Evolutionary conservation across 2,113 vertebrate genomes (phyloP), one percentile per base, ranked within the genome.

Genomic region (Pandion haliaetus): DNA sequence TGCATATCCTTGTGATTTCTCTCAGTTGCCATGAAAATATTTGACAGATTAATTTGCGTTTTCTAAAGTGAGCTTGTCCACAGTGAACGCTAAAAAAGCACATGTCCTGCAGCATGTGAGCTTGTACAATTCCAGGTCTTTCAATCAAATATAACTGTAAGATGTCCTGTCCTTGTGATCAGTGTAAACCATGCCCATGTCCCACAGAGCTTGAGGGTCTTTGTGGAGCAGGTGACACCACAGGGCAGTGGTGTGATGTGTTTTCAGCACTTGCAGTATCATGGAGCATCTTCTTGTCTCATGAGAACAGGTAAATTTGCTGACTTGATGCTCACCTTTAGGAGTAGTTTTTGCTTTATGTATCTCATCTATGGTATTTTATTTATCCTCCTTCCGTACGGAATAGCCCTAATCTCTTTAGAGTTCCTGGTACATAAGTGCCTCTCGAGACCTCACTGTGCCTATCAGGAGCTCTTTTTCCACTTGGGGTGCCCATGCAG

Each of bases 211-310:
- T 0, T 47, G 47, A 58, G 63, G 50, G 58, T 62, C n/a, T 77
- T 21, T 61, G 59, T 55, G 40, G 29, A 78, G 52, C 25, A 71
- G 55, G 20, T 63, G 58, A 47, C 17, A 45, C 38, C 0, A 0
- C 21, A 47, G 42, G 18, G 6, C 26, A 31, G 21, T 11, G 28
- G 14, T 25, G 55, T 45, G 50, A 42, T 24, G 23, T 32, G 16
- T 76, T 88, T 94, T 71, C 44, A 61, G 62, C 36, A 38, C 59
- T 72, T 81, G 79, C 17, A 85, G 31, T 40, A 40, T 19, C 5
- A 0, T 3, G 13, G 11, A 58, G 2, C 40, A 29, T 72, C 19
- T 84, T 84, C 25, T 87, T 0, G 0, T 65, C 32, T 80, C 34
- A n/a, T 8, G 7, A 49, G 49, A 72, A 29, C 6, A 54, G 42